Base-by-base conservation (phyloP, 2,797 vertebrate genomes). In the Lophius americanus region DNA sequence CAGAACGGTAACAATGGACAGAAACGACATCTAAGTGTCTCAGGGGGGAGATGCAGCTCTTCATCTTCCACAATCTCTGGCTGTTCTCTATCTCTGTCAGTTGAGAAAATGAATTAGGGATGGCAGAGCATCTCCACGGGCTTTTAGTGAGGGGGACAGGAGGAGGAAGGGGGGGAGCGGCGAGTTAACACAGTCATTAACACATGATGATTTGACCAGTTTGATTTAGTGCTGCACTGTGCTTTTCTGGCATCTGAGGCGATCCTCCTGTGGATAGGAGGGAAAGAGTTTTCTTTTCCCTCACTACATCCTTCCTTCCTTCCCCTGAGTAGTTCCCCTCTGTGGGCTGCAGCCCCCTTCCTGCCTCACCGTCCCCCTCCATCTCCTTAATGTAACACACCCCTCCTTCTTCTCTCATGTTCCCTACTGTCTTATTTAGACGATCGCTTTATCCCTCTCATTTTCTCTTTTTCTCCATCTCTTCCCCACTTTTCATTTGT, bases 171-270 rank as follows among this genome's bases (percentile, higher is more conserved):
- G 54, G 73, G 42, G 68, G 11, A 64, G 48, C 49, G 80, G 77
- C 33, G 54, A 82, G 82, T 88, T 88, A 84, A 90, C 75, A 14
- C 82, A 83, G 70, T 89, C 88, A 90, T 91, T 86, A 91, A 85
- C 88, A 82, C 78, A 55, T 84, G 84, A 89, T 87, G 82, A 85
- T 90, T 87, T 88, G 88, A 87, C 84, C 56, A 76, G 73, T 89
- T 81, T 87, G 90, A 92, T 91, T 88, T 89, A 86, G 78, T 82
- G 79, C 73, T 12, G 32, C 10, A 65, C 69, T 65, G 48, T 14
- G 55, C 77, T 85, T 79, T 81, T 83, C 79, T 83, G 83, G 79
- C 82, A 84, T 76, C 74, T 76, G 55, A 32, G 69, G 39, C 50
- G 78, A 65, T 84, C 70, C 84, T 84, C 77, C 42, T 64, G 79